phyloP scores from a whole-genome alignment of 1,140 invertebrate genomes.

The Venustaconcha ellipsiformis region DNA sequence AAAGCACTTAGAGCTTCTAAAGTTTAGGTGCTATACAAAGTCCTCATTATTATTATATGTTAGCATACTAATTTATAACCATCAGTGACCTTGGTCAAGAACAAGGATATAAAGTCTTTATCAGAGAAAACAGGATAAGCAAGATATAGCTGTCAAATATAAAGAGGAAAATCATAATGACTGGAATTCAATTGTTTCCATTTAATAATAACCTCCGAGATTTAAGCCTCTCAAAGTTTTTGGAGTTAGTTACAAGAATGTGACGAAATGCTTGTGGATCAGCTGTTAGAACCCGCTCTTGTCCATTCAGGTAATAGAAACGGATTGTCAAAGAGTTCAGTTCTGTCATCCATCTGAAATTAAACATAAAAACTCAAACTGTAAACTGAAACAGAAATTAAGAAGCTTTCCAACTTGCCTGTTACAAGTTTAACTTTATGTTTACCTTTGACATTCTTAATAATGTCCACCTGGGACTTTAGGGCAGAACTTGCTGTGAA shows the following conservation, averaged over 20 bases:
- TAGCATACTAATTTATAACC: too few species aligned
- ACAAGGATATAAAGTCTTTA: too few species aligned
- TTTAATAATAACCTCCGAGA: conserved; percentile 2
- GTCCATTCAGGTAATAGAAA: conserved; percentile 46
- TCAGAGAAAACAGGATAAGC: too few species aligned
- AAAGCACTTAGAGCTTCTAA: too few species aligned
- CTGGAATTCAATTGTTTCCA: background rate
- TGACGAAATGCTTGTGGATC: conserved; percentile 46
- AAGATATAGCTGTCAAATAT: too few species aligned
- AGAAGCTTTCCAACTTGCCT: background rate
- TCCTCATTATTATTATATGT: too few species aligned
- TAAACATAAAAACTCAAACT: background rate
- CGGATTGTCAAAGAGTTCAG: conserved; percentile 35
- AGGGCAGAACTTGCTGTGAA: too few species aligned
- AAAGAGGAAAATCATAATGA: too few species aligned
- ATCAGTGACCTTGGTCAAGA: too few species aligned
- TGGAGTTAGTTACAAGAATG: conserved; percentile 45
- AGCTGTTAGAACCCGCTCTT: conserved; percentile 41
- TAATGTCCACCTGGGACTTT: too few species aligned
- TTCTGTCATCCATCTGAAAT: conserved; percentile 38
- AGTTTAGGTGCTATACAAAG: too few species aligned
- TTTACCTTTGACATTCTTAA: background rate
- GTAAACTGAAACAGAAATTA: background rate
- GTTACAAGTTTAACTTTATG: background rate
- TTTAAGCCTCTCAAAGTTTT: conserved; percentile 35